These are phyloP conservation scores for Melanostoma mellinum DNA, from an alignment of 2,888 invertebrate species.

Conservation along the genomic window DNA sequence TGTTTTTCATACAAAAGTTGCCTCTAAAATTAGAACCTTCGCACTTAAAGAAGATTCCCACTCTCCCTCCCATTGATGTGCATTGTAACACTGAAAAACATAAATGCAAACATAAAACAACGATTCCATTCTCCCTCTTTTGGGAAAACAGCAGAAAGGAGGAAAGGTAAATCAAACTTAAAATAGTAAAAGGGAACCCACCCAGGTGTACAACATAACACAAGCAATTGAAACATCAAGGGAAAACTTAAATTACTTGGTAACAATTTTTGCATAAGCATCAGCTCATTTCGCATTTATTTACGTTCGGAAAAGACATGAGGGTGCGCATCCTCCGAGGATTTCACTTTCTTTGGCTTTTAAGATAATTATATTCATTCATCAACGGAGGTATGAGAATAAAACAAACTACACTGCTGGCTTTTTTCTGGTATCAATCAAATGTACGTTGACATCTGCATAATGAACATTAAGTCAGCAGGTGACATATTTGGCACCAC, in stretches of 20 bases:
- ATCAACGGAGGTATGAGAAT: not conserved
- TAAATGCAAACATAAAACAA: too few relatives aligned
- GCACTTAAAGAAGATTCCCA: too few relatives aligned
- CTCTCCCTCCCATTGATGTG: too few relatives aligned
- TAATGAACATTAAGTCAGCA: constrained; percentile 28
- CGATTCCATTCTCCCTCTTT: constrained; percentile 2
- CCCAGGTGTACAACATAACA: too few relatives aligned
- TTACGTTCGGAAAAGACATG: constrained; percentile 54
- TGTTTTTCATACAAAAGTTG: too few relatives aligned
- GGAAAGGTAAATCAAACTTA: constrained; percentile 49
- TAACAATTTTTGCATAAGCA: constrained; percentile 48
- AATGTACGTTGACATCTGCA: constrained; percentile 40
- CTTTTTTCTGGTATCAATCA: constrained; percentile 8
- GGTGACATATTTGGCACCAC: constrained; percentile 26
- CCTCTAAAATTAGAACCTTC: too few relatives aligned
- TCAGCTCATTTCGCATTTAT: constrained; percentile 56
- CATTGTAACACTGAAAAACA: too few relatives aligned
- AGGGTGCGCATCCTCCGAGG: constrained; percentile 3
- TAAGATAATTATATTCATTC: not conserved
- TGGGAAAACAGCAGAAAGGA: constrained; percentile 38
- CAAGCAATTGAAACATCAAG: not conserved
- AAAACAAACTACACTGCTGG: constrained; percentile 49
- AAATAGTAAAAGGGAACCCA: constrained; percentile 1
- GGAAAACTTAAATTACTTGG: constrained; percentile 61
- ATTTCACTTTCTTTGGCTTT: not conserved